These are phyloP conservation scores for Prorops nasuta DNA, from an alignment of 1,140 invertebrate genomes.

Conservation along the genomic window DNA sequence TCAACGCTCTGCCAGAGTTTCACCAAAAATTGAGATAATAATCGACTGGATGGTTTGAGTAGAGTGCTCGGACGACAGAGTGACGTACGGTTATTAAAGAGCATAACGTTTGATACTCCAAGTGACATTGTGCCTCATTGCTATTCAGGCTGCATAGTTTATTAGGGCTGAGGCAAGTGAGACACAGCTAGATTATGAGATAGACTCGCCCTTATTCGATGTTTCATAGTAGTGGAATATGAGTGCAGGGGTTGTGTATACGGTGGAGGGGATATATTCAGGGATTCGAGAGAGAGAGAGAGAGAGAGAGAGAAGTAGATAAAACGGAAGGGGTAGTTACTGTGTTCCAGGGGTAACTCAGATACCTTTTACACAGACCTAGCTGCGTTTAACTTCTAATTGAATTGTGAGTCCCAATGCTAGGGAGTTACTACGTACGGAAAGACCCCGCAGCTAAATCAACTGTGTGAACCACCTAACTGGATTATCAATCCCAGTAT, in stretches of 20 bases:
- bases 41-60: too few species aligned
- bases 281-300: slow-evolving; percentile 3
- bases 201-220: slow-evolving; percentile 24
- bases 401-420: slow-evolving; percentile 46
- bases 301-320: slow-evolving; percentile 11
- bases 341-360: slow-evolving; percentile 35
- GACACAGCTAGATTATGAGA: slow-evolving; percentile 40
- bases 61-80: too few species aligned
- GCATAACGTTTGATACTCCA: slow-evolving; percentile 28
- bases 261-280: too few species aligned
- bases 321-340: slow-evolving; percentile 12
- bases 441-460: slow-evolving; percentile 41
- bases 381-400: slow-evolving; percentile 48
- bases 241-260: background rate
- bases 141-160: slow-evolving; percentile 46
- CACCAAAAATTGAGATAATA: too few species aligned
- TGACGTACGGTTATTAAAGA: slow-evolving; percentile 34
- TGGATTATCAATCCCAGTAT: slow-evolving; percentile 41
- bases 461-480: slow-evolving; percentile 40
- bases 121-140: slow-evolving; percentile 40
- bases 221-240: slow-evolving; percentile 3
- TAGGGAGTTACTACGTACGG: slow-evolving; percentile 23
- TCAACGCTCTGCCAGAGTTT: too few species aligned
- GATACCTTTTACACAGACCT: slow-evolving; percentile 40
- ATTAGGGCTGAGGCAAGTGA: slow-evolving; percentile 36